These are phyloP conservation scores for Glossophaga mutica DNA, from an alignment of 2,797 vertebrate genomes.

Conservation along the genomic window DNA sequence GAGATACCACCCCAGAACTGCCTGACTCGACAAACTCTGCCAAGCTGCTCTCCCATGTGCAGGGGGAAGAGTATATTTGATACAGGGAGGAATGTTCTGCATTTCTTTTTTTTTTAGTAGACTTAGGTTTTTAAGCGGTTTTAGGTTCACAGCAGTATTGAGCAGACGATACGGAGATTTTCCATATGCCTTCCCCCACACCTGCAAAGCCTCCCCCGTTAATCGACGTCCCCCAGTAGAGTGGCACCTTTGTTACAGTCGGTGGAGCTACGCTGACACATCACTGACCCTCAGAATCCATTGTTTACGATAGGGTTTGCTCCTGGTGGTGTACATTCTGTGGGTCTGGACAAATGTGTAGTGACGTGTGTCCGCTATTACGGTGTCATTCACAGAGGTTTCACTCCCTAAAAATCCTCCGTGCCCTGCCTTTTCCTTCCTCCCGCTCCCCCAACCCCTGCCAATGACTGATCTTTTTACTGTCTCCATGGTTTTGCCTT, in stretches of 20 bases:
- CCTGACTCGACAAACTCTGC: neutral
- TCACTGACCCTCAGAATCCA: neutral
- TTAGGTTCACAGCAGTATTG: neutral
- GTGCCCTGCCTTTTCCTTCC: neutral
- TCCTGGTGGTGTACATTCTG: neutral
- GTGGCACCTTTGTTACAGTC: neutral
- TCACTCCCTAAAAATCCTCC: neutral
- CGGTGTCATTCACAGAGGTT: neutral
- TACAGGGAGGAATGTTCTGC: too few species aligned
- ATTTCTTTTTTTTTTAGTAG: neutral
- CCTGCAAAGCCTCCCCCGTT: neutral
- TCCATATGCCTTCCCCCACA: neutral
- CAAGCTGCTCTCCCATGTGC: accelerated
- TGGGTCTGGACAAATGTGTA: neutral
- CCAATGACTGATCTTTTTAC: neutral
- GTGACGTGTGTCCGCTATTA: neutral
- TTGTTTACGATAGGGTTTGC: neutral
- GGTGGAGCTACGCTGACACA: neutral
- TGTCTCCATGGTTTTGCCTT: neutral
- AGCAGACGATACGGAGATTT: neutral
- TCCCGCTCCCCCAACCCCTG: neutral
- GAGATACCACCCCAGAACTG: neutral
- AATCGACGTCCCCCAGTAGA: neutral
- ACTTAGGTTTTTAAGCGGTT: neutral
- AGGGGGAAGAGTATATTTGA: too few species aligned